Conservation (phyloP, 2,797 vertebrate species). For the Centropyge bicolor region DNA sequence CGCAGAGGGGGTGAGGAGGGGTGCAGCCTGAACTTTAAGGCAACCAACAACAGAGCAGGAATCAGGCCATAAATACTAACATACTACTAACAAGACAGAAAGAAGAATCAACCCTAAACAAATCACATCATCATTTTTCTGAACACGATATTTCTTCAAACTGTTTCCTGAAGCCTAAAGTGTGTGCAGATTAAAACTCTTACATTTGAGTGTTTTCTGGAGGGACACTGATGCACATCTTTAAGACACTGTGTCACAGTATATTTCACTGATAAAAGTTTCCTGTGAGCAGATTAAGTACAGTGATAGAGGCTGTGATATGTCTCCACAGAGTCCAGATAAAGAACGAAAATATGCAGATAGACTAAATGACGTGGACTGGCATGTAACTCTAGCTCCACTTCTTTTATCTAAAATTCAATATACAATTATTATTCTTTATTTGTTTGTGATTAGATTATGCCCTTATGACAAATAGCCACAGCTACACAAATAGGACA, state of each 20-base stretch:
- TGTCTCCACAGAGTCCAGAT: neutral
- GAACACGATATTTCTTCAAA: neutral
- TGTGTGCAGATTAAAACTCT: neutral
- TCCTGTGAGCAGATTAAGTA: neutral
- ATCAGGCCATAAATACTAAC: neutral
- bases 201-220: neutral
- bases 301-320: neutral
- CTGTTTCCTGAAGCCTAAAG: neutral
- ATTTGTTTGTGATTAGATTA: neutral
- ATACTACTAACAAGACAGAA: too few relatives aligned
- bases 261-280: neutral
- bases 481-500: too few relatives aligned
- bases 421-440: neutral
- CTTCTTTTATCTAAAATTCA: neutral
- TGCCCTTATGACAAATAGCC: neutral
- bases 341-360: neutral
- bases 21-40: conserved; percentile 4
- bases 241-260: neutral
- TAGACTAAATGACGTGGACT: neutral
- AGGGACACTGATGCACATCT: neutral
- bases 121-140: neutral
- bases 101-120: neutral
- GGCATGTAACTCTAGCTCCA: neutral
- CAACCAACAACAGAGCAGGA: neutral
- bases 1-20: neutral